Percentiles rank a stretch among this genome's conserved stretches.
These are phyloP conservation scores for Cephus rjabovi DNA, from an alignment of 2,888 invertebrate genomes.

Conservation along the genomic window DNA sequence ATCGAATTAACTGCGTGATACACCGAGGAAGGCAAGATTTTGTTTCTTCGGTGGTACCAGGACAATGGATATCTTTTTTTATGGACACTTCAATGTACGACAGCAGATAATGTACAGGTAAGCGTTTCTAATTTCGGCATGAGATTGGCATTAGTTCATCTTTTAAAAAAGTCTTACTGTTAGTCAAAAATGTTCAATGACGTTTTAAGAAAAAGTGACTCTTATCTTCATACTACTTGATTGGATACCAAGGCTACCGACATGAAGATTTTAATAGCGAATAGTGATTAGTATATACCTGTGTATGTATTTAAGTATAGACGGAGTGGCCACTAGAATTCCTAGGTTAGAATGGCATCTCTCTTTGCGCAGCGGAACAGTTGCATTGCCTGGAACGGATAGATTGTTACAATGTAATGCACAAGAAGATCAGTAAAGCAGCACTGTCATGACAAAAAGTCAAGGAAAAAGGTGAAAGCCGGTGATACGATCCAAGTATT, in stretches of 20 bases:
- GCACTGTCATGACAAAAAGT: slow-evolving; percentile 20
- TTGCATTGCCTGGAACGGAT: not conserved
- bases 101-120: not conserved
- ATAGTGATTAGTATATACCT: not conserved
- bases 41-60: not conserved
- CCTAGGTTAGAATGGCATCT: not conserved
- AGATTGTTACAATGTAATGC: not conserved
- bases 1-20: not conserved
- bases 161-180: not conserved
- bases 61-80: not conserved
- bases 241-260: not conserved
- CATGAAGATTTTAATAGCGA: not conserved
- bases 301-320: no score
- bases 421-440: not conserved
- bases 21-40: not conserved
- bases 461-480: slow-evolving; percentile 33
- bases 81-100: not conserved
- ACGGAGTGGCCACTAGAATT: no score
- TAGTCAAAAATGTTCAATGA: not conserved
- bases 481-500: not conserved
- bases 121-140: not conserved
- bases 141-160: not conserved
- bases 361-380: not conserved
- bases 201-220: not conserved
- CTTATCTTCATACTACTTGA: not conserved